Conservation (phyloP, 1,140 invertebrate species). For the Ceratoteleas bidentatus region DNA sequence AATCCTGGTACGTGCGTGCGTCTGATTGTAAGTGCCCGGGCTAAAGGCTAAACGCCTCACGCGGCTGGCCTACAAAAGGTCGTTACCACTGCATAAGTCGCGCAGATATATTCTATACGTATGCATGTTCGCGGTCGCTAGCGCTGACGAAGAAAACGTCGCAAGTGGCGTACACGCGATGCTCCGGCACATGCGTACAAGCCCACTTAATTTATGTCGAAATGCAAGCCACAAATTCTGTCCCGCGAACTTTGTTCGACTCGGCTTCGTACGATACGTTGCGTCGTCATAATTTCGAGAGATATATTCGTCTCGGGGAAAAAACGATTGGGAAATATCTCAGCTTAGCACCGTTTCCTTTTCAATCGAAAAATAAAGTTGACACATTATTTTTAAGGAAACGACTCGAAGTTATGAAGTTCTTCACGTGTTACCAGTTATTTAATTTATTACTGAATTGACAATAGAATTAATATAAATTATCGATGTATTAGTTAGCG, state of each 20-base stretch:
- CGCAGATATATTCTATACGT: slow-evolving; percentile 48
- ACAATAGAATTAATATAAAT: too few relatives aligned
- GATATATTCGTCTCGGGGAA: slow-evolving; percentile 6
- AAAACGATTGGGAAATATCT: slow-evolving; percentile 10
- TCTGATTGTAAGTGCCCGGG: slow-evolving; percentile 50
- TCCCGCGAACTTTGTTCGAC: slow-evolving; percentile 39
- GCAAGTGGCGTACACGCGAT: slow-evolving; percentile 50
- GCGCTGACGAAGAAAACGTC: slow-evolving; percentile 56
- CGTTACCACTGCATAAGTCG: slow-evolving; percentile 63
- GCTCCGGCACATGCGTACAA: slow-evolving; percentile 44
- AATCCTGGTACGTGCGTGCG: slow-evolving; percentile 52
- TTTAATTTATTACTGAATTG: too few relatives aligned
- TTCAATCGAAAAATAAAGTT: not conserved
- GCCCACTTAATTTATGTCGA: slow-evolving; percentile 43
- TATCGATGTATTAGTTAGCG: too few relatives aligned
- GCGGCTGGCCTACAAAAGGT: slow-evolving; percentile 67
- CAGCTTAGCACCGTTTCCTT: not conserved
- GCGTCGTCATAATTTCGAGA: slow-evolving; percentile 31
- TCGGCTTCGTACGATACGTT: slow-evolving; percentile 11
- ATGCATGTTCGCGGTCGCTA: slow-evolving; percentile 44
- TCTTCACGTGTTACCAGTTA: too few relatives aligned
- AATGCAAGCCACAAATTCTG: slow-evolving; percentile 48
- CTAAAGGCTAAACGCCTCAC: slow-evolving; percentile 63
- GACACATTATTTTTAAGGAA: too few relatives aligned
- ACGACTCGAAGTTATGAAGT: too few relatives aligned